Base-by-base conservation (phyloP, 2,888 invertebrate genomes). In the Scrobipalpa costella region DNA sequence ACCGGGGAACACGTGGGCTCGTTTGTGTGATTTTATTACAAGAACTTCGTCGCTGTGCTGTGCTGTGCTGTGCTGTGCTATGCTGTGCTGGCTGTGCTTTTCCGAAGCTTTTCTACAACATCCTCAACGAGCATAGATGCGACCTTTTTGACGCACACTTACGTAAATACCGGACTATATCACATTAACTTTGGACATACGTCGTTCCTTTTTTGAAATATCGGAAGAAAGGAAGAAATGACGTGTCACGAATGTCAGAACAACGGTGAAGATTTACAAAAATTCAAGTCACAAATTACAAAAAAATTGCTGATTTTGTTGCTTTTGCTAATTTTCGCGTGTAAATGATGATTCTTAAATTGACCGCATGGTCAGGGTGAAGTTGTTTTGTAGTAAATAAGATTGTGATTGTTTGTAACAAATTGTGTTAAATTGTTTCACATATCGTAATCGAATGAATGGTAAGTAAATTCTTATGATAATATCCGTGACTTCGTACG, bases 141-240 rank as follows among this genome's bases (percentile, higher is more conserved):
- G 27, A 5, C 40, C 40, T 40, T 13, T 3, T 40, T 40, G 13
- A 13, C 11, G 11, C 13, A 40, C 13, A 11, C 40, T 40, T 40
- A 40, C 1, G 13, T 13, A 40, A 40, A 13, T 40, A 40, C 40
- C 40, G 11, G 40, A 3, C 11, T 40, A 3, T 9, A 38, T 8
- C 3, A 44, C 5, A n/a, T n/a, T 44, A 44, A 44, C 15, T 7
- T 3, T 44, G 44, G 44, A 44, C 44, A 44, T 2, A 5, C n/a
- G 44, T 44, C 44, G 44, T 44, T 44, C 44, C 44, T 44, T 44
- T 44, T 44, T 44, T 44, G 15, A 44, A 44, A 44, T 44, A 44
- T 9, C 9, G 15, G 15, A 44, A 44, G 44, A 15, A 15, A n/a
- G 8, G 1, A 44, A 15, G 13, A 13, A 9, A 38, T 38, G n/a